phyloP scores from a whole-genome alignment of 2,113 vertebrate species.

The Lichenostomus cassidix region DNA sequence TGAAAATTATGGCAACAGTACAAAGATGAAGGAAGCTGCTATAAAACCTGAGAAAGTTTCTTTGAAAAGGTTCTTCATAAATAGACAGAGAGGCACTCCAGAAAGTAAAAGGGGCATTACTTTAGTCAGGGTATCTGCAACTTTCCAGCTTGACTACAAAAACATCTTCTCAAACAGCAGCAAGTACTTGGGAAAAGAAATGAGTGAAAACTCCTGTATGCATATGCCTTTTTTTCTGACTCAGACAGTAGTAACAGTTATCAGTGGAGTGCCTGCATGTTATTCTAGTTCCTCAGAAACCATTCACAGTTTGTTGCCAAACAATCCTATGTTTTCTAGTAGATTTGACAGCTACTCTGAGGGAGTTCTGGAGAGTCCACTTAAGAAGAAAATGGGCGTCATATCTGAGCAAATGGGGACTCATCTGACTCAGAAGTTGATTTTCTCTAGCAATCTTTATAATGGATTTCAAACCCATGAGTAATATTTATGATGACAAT shows the following conservation, averaged over 20 bases:
- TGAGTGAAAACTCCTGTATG: neutral
- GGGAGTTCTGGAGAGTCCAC: neutral
- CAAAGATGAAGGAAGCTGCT: neutral
- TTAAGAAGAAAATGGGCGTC: neutral
- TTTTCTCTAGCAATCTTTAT: neutral
- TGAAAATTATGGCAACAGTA: neutral
- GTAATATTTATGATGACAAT: neutral
- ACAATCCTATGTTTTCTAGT: neutral
- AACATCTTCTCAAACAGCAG: neutral
- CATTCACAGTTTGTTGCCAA: neutral
- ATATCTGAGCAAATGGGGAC: neutral
- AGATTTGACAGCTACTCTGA: neutral
- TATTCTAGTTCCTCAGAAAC: neutral
- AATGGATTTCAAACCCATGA: neutral
- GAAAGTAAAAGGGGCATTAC: neutral
- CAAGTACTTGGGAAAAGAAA: neutral
- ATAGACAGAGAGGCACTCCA: neutral
- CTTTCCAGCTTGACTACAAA: neutral
- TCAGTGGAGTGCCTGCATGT: neutral
- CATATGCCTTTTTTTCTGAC: neutral
- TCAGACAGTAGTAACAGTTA: neutral
- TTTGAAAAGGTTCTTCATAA: neutral
- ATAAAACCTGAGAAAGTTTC: neutral
- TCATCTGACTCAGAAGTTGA: neutral
- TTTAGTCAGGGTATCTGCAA: neutral